These are phyloP conservation scores for Sparidentex hasta DNA, from an alignment of 2,797 vertebrate species.

Conservation along the genomic window DNA sequence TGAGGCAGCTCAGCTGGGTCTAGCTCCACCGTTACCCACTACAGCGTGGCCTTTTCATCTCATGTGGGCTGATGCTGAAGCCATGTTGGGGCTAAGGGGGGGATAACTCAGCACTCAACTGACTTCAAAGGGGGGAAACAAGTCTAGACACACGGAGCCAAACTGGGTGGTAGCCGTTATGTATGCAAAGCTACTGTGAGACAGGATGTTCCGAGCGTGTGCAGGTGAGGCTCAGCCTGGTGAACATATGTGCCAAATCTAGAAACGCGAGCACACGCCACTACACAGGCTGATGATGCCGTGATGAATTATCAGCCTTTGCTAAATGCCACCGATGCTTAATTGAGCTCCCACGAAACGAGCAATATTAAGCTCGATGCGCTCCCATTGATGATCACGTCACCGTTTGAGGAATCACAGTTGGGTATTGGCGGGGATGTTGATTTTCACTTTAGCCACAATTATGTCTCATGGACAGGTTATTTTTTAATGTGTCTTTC, in stretches of 20 bases:
- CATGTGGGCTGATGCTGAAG: slow-evolving; percentile 49
- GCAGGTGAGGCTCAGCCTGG: slow-evolving; percentile 16
- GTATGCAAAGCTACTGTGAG: slow-evolving; percentile 43
- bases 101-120: slow-evolving; percentile 40
- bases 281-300: slow-evolving; percentile 16
- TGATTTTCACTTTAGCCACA: slow-evolving; percentile 24
- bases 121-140: slow-evolving; percentile 65
- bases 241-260: not conserved
- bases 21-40: slow-evolving; percentile 32
- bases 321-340: slow-evolving; percentile 49
- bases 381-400: slow-evolving; percentile 14
- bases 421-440: slow-evolving; percentile 25
- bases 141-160: slow-evolving; percentile 29
- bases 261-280: not conserved
- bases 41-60: slow-evolving; percentile 66
- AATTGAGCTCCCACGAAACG: slow-evolving; percentile 48
- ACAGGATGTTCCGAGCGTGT: slow-evolving; percentile 17
- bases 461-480: slow-evolving; percentile 6
- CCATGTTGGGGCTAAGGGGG: slow-evolving; percentile 45
- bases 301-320: slow-evolving; percentile 53
- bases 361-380: slow-evolving; percentile 16
- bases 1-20: slow-evolving; percentile 51
- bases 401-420: slow-evolving; percentile 5
- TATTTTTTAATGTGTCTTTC: slow-evolving; percentile 24
- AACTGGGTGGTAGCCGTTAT: slow-evolving; percentile 43